phyloP scores from a whole-genome alignment of 1,140 invertebrate genomes.

The Zaprionus africanus region DNA sequence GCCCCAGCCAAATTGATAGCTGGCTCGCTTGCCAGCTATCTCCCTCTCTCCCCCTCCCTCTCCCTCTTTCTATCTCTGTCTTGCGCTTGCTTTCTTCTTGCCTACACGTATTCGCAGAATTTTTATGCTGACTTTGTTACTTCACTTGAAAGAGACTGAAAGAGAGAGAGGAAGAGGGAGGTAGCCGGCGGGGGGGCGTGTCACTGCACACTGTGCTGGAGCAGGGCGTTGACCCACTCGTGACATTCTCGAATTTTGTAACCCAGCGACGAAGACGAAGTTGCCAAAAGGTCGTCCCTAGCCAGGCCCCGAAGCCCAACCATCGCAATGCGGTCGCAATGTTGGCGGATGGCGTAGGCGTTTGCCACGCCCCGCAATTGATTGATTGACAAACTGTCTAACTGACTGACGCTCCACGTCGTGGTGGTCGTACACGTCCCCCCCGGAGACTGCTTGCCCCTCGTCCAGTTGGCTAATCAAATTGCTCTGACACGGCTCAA shows the following conservation, averaged over 20 bases:
- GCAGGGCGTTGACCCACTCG: slow-evolving; percentile 51
- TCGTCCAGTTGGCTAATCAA: slow-evolving; percentile 59
- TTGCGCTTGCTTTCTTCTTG: slow-evolving; percentile 14
- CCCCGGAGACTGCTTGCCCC: too few relatives aligned
- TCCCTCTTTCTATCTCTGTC: background rate
- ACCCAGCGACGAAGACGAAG: background rate
- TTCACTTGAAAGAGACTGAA: slow-evolving; percentile 17
- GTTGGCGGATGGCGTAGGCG: slow-evolving; percentile 14
- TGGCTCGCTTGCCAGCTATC: background rate
- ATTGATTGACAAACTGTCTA: slow-evolving; percentile 63
- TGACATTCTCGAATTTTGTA: slow-evolving; percentile 27
- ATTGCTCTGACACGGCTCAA: slow-evolving; percentile 53
- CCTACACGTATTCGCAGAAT: slow-evolving; percentile 47
- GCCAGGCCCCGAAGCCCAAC: background rate
- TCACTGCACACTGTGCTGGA: slow-evolving; percentile 1
- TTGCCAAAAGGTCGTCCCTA: slow-evolving; percentile 18
- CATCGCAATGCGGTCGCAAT: too few relatives aligned
- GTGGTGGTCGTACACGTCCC: too few relatives aligned
- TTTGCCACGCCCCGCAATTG: slow-evolving; percentile 35
- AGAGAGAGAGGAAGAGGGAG: background rate
- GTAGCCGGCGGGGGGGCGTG: background rate
- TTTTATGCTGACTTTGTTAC: slow-evolving; percentile 48
- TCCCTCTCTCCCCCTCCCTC: background rate
- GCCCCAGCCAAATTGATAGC: slow-evolving; percentile 12
- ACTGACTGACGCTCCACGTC: slow-evolving; percentile 32